Evolutionary conservation across 2,888 invertebrate genomes (phyloP).

Genomic region (Orgyia antiqua): DNA sequence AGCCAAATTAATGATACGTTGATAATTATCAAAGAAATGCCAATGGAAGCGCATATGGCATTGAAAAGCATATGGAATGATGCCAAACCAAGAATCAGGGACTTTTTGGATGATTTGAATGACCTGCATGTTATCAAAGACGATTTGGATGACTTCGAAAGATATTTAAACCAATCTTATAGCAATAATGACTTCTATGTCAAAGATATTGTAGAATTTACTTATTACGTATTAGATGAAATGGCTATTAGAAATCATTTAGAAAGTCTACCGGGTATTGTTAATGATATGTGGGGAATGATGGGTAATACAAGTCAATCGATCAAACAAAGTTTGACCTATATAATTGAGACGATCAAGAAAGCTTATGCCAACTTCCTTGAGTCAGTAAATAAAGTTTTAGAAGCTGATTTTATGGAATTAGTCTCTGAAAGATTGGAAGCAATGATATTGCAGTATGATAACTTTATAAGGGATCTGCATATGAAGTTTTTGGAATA

Average conservation of each 20-base stretch:
- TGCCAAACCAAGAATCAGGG: slow-evolving; percentile 82
- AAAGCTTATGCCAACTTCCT: slow-evolving; percentile 83
- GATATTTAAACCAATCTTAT: slow-evolving; percentile 86
- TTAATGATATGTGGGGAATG: slow-evolving; percentile 90
- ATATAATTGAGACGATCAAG: slow-evolving; percentile 85
- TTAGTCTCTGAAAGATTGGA: slow-evolving; percentile 83
- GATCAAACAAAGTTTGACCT: slow-evolving; percentile 85
- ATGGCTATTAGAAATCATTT: slow-evolving; percentile 87
- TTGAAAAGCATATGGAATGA: slow-evolving; percentile 86
- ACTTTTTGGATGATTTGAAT: slow-evolving; percentile 85
- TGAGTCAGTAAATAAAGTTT: slow-evolving; percentile 81
- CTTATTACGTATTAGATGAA: slow-evolving; percentile 85
- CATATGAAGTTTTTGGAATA: slow-evolving; percentile 82
- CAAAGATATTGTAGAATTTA: slow-evolving; percentile 85
- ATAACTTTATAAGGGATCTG: slow-evolving; percentile 86
- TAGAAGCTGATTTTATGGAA: slow-evolving; percentile 87
- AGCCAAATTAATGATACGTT: slow-evolving; percentile 64
- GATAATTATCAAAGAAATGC: slow-evolving; percentile 67
- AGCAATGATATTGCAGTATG: slow-evolving; percentile 85
- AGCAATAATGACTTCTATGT: slow-evolving; percentile 90
- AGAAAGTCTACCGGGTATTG: slow-evolving; percentile 86
- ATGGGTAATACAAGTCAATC: slow-evolving; percentile 91
- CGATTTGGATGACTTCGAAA: slow-evolving; percentile 83
- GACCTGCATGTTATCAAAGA: slow-evolving; percentile 84
- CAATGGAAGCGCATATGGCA: slow-evolving; percentile 83